Evolutionary conservation across 2,797 vertebrate genomes (phyloP), one percentile per base, ranked within the genome.

Genomic region (Typhlichthys eigenmanni): DNA sequence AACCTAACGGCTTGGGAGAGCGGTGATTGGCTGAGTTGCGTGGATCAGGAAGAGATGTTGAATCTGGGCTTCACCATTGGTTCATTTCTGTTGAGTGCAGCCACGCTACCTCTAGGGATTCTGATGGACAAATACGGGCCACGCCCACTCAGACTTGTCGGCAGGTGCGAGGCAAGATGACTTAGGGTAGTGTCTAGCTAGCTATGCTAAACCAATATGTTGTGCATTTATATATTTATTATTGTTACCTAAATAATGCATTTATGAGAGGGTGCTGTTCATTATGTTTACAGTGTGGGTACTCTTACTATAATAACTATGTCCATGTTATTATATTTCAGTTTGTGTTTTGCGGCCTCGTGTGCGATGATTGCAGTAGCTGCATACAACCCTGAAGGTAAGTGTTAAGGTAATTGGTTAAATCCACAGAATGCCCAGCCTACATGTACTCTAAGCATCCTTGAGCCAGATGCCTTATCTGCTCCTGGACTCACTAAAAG

Each of bases 21-120:
- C 0, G 5, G 13, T 0, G 52, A 5, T 1, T 82, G 91, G 91
- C 69, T n/a, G 1, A 94, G 88, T 65, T 96, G 95, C 60, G 86
- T 91, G 66, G 83, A 82, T 32, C 95, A 96, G 80, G 95, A 95
- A 0, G 87, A 95, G 76, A 87, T 94, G 61, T 78, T 96, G 48
- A 96, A 94, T 52, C 83, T 95, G 34, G 95, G 94, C 61, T 96
- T 96, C 75, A 95, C 94, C 47, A 93, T 95, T 0, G 95, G 95
- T 43, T 95, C 95, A 2, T 96, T 95, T 57, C 84, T 95, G 61
- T 84, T 96, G 56, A 95, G 94, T 0, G 94, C 93, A 1, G 86
- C 94, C 65, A 95, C 95, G 0, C 82, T 96, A 58, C 95, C 95
- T 0, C 80, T 96, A 29, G 91, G 92, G 0, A 72, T 92, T 48